phyloP scores from a whole-genome alignment of 1,140 invertebrate genomes.

The Babylonia areolata region DNA sequence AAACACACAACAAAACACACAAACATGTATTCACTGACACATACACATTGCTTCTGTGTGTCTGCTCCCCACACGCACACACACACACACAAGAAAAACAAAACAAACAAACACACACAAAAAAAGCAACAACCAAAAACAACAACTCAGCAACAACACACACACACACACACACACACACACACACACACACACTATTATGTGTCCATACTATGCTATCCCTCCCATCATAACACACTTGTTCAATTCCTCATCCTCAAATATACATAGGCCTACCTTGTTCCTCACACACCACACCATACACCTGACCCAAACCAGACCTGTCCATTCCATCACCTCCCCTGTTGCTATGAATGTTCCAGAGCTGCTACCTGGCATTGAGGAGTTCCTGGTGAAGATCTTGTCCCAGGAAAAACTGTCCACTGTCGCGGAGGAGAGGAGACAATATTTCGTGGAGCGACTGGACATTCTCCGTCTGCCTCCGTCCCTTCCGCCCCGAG shows the following conservation, averaged over 20 bases:
- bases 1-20: too few species aligned
- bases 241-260: background rate
- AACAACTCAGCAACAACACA: too few species aligned
- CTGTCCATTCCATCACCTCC: background rate
- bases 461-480: slow-evolving; percentile 66
- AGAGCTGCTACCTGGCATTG: slow-evolving; percentile 68
- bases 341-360: slow-evolving; percentile 33
- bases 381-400: slow-evolving; percentile 58
- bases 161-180: background rate
- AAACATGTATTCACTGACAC: too few species aligned
- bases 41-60: too few species aligned
- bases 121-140: too few species aligned
- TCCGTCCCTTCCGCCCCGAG: slow-evolving; percentile 61
- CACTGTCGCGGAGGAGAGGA: slow-evolving; percentile 51
- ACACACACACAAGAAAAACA: too few species aligned
- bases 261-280: too few species aligned
- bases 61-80: too few species aligned
- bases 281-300: too few species aligned
- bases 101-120: background rate
- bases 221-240: background rate
- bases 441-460: slow-evolving; percentile 63
- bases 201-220: background rate
- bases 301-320: too few species aligned
- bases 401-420: slow-evolving; percentile 61
- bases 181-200: background rate